These are phyloP conservation scores for Columbina picui DNA, from an alignment of 2,113 vertebrate species.

Conservation along the genomic window DNA sequence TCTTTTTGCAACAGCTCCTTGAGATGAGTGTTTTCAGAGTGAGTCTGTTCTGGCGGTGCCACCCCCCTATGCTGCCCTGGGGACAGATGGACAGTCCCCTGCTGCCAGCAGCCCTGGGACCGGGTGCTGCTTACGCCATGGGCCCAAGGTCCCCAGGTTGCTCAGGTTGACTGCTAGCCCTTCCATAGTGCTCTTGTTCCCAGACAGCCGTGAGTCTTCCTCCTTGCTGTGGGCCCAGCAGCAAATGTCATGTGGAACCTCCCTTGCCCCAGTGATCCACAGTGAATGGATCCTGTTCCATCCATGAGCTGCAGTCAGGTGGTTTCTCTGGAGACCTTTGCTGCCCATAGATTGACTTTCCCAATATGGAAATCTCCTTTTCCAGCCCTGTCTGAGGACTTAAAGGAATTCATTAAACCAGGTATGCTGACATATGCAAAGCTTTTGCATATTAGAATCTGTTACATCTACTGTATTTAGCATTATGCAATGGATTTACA, in stretches of 20 bases:
- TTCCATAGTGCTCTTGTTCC: neutral
- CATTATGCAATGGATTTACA: neutral
- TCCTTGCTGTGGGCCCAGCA: neutral
- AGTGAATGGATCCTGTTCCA: neutral
- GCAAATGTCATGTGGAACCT: neutral
- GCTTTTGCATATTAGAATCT: neutral
- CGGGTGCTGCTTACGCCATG: neutral
- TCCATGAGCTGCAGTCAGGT: neutral
- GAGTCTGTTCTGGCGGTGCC: neutral
- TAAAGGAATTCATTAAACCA: neutral
- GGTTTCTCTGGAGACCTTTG: neutral
- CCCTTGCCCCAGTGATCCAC: neutral
- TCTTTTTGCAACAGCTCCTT: neutral
- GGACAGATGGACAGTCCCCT: too few relatives aligned
- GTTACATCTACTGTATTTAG: neutral
- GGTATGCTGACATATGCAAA: neutral
- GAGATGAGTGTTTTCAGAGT: accelerated
- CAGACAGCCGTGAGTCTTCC: accelerated
- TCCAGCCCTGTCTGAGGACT: neutral
- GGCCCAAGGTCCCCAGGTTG: accelerated
- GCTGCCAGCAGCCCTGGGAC: neutral
- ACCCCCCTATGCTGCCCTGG: too few relatives aligned
- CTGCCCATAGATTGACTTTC: neutral
- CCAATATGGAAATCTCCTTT: neutral
- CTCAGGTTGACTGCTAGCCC: neutral